Evolutionary conservation across 1,140 invertebrate genomes (phyloP).

Genomic region (Calliopsis andreniformis): DNA sequence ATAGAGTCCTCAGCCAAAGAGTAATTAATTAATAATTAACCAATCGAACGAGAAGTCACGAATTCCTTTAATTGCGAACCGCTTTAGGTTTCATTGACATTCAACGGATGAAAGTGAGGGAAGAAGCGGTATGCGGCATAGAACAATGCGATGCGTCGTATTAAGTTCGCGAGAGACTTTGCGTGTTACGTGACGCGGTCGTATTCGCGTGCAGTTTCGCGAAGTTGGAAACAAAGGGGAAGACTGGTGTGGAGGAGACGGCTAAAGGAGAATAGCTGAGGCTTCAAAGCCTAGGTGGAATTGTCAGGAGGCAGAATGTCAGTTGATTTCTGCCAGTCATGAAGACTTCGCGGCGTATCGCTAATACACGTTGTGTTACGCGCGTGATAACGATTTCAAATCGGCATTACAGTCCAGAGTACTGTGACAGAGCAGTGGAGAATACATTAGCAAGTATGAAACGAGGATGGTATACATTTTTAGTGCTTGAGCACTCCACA

Average conservation of each 20-base stretch:
- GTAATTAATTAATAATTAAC: too few species aligned
- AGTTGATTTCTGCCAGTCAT: constrained; percentile 31
- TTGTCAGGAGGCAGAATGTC: constrained; percentile 21
- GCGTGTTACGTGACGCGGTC: constrained; percentile 73
- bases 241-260: constrained; percentile 27
- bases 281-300: constrained; percentile 33
- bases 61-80: not conserved
- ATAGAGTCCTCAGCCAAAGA: too few species aligned
- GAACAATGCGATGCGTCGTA: constrained; percentile 60
- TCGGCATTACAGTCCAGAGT: too few species aligned
- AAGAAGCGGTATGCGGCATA: constrained; percentile 45
- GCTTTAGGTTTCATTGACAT: constrained; percentile 40
- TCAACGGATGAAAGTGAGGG: not conserved
- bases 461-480: too few species aligned
- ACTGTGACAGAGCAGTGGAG: too few species aligned
- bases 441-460: too few species aligned
- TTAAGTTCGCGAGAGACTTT: constrained; percentile 66
- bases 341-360: not conserved
- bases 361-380: not conserved
- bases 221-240: constrained; percentile 70
- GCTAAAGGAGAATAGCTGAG: constrained; percentile 38
- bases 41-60: too few species aligned
- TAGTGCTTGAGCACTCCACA: not conserved
- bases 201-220: constrained; percentile 73
- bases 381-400: not conserved